phyloP scores from a whole-genome alignment of 2,113 vertebrate species.

The Carassius carassius region DNA sequence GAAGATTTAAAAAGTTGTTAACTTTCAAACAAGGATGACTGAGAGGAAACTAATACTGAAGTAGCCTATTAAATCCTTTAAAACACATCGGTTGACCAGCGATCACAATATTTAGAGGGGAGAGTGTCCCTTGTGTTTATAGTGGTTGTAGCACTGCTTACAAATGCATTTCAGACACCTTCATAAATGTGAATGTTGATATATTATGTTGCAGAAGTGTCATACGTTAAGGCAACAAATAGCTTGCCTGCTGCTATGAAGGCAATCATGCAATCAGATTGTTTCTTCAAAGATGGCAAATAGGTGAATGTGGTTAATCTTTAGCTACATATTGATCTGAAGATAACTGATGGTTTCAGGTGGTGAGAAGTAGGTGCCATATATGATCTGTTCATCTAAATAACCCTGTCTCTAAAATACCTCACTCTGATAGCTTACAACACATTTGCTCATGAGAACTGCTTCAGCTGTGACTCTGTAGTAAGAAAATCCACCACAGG shows the following conservation, averaged over 20 bases:
- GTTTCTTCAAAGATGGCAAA: neutral
- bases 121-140: neutral
- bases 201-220: neutral
- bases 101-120: neutral
- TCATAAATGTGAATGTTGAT: too few relatives aligned
- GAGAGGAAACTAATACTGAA: neutral
- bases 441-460: neutral
- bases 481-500: neutral
- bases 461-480: neutral
- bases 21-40: neutral
- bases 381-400: neutral
- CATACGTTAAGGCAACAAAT: neutral
- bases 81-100: neutral
- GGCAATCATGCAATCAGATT: neutral
- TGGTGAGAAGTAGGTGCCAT: neutral
- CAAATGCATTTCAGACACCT: neutral
- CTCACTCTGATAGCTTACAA: neutral
- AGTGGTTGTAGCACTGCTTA: neutral
- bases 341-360: neutral
- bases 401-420: conserved; percentile 9
- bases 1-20: neutral
- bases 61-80: neutral
- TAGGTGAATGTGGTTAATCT: neutral
- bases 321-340: neutral
- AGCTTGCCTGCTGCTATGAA: neutral